Base-by-base conservation (phyloP, 1,140 invertebrate genomes). In the Heliconius eleuchia region DNA sequence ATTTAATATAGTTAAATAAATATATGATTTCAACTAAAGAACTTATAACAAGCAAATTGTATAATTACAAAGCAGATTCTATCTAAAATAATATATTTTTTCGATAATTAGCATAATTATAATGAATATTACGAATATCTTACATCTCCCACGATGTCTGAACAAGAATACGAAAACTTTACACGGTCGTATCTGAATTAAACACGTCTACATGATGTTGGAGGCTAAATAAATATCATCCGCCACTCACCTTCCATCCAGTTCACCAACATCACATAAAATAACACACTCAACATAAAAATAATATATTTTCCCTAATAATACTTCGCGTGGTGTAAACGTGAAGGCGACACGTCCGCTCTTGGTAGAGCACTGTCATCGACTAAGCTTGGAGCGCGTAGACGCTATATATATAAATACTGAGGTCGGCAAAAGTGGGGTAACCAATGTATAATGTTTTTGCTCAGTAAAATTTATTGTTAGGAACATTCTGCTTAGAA, bases 351-450 rank as follows among this genome's bases (percentile, higher is more conserved):
- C 27, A 74, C 77, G 52, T 30, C 77, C 55, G 72, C 37, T 30
- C 72, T 13, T 37, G 27, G 19, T 34, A 42, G 37, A n/a, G 77
- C 37, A 23, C 39, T 46, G 55, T 42, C 77, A 79, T 74, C 77
- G 77, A 79, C 77, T 79, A 71, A 74, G 23, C 37, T 34, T 2
- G 30, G 9, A 57, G 13, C 37, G 39, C 55, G 6, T 46, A 60
- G 37, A 57, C 39, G 52, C 52, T 79, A 79, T 79, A 79, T 79
- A 79, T 79, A 79, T 27, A 34, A 66, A 55, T 74, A 52, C 30
- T 46, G 66, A 46, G 18, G 50, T 50, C 73, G 50, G 37, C 73
- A 74, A 74, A 74, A 74, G 73, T 74, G 75, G 75, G 39, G 66
- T 77, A 77, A 77, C 66, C 60, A 66, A 66, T 66, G 60, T 66